Conservation (phyloP, 2,797 vertebrate genomes). For the Sciurus carolinensis region DNA sequence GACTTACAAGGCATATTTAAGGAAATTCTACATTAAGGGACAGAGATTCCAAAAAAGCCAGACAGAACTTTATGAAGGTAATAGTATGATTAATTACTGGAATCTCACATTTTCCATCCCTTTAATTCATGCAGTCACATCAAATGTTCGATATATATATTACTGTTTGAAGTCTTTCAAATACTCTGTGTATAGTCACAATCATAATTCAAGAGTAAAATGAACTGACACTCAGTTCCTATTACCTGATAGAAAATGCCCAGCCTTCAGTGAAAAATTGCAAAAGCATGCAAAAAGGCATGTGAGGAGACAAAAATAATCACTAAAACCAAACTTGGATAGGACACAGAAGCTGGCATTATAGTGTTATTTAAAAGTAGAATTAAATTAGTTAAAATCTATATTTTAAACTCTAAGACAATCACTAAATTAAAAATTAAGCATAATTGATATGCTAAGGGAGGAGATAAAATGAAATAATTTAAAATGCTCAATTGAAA, state of each 20-base stretch:
- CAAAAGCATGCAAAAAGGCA: background rate
- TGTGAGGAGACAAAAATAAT: background rate
- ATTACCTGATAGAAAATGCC: background rate
- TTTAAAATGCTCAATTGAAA: background rate
- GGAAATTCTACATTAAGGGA: slow-evolving; percentile 40
- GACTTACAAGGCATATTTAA: slow-evolving; percentile 14
- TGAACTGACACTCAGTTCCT: background rate
- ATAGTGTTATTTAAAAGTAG: too few relatives aligned
- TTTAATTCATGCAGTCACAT: slow-evolving; percentile 59
- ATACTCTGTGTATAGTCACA: background rate
- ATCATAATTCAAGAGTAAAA: background rate
- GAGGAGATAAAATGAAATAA: background rate
- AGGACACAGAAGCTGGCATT: background rate
- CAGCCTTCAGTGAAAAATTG: background rate
- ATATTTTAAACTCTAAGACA: background rate
- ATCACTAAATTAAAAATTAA: background rate
- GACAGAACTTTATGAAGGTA: background rate
- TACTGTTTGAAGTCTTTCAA: slow-evolving; percentile 49
- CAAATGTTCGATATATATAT: slow-evolving; percentile 1
- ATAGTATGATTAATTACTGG: slow-evolving; percentile 2
- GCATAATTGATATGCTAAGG: background rate
- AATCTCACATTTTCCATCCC: slow-evolving; percentile 32
- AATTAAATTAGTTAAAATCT: background rate
- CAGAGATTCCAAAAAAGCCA: background rate
- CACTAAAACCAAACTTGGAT: background rate